Base-by-base conservation (phyloP, 2,888 invertebrate genomes). In the Spicauda simplicius region DNA sequence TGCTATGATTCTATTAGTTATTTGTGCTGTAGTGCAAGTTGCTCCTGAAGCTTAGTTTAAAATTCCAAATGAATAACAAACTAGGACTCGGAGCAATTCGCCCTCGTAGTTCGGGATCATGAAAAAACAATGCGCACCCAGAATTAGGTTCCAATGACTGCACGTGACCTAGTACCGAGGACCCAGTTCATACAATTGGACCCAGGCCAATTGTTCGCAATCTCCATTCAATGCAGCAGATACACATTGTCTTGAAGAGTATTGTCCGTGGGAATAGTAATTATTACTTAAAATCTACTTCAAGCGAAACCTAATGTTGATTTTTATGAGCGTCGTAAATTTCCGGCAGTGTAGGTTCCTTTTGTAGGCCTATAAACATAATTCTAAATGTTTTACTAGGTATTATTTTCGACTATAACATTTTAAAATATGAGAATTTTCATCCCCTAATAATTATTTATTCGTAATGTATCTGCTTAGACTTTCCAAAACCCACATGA, bases 121-220 rank as follows among this genome's bases (percentile, higher is more conserved):
- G 64, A 58, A 65, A 58, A 65, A 58, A 65, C 64, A 65, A 65
- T 59, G 65, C 59, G 59, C 52, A 14, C 45, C 50, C 45, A 37
- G 64, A 69, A 62, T 58, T 58, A 64, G 66, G 59, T 64, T 65
- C 69, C 57, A 56, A 60, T 48, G 62, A 65, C 65, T 70, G 59
- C 64, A 56, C 64, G 68, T 76, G 77, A 76, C 76, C 78, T 68
- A 74, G 73, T 73, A 71, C 60, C 62, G n/a, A 45, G 45, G 71
- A 66, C 70, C 54, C 68, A 72, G 62, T 69, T 62, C 69, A 56
- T 52, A 59, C 64, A 69, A 74, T 73, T 75, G 72, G 72, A 69
- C 56, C 59, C 68, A 69, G 63, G 66, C 69, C 74, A 71, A 69
- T 74, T 66, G 70, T 69, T 54, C 53, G 19, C 45, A 58, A 64